Evolutionary conservation across 2,888 invertebrate species (phyloP).

Genomic region (Gastracanthus pulcherrimus): DNA sequence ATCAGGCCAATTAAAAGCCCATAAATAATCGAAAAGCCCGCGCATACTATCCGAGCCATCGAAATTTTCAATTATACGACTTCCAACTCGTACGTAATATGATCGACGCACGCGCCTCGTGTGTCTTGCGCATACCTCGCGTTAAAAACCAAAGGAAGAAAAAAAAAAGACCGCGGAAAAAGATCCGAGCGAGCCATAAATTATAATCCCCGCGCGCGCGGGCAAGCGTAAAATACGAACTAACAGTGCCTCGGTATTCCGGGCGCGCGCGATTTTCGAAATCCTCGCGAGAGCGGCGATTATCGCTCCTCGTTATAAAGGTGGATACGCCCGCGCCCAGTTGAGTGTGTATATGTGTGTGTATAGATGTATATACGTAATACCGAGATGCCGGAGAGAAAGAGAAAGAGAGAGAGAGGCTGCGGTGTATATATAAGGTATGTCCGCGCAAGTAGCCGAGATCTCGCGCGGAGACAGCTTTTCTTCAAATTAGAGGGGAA

Average conservation of each 20-base stretch:
- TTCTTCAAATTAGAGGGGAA: conserved; percentile 33
- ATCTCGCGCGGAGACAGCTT: conserved; percentile 23
- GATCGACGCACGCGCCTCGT: background rate
- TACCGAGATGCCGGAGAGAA: too few species aligned
- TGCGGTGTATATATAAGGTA: too few species aligned
- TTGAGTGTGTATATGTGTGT: too few species aligned
- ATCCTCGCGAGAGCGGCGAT: conserved; percentile 20
- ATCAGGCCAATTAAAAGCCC: background rate
- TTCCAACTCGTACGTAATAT: background rate
- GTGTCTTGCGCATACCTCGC: background rate
- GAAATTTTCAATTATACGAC: conserved; percentile 40
- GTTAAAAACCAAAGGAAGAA: too few species aligned
- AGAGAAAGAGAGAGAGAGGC: too few species aligned
- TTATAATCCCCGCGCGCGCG: conserved; percentile 1
- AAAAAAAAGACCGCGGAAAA: too few species aligned
- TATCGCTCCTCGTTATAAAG: conserved; percentile 26
- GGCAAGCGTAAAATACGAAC: conserved; percentile 23
- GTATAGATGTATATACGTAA: too few species aligned
- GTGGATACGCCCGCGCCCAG: conserved; percentile 1
- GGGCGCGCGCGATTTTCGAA: conserved; percentile 38
- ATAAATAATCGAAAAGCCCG: background rate
- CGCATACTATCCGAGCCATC: background rate
- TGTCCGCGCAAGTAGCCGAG: conserved; percentile 6
- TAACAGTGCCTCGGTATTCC: conserved; percentile 28
- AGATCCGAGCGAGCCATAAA: conserved; percentile 13